Conservation (phyloP, 2,113 vertebrate species). For the Ia io region DNA sequence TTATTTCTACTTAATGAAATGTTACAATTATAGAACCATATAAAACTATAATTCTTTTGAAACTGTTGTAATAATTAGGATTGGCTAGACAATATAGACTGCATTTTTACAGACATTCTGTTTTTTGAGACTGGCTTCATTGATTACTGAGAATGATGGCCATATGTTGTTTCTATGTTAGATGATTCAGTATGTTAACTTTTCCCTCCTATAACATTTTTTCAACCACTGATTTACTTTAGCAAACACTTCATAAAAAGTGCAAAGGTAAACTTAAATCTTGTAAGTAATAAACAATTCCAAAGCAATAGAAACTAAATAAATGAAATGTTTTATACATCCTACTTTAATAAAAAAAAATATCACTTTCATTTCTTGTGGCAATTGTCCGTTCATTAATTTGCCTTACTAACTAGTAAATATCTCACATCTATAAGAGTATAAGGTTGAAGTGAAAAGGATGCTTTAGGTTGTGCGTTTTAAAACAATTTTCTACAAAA, state of each 20-base stretch:
- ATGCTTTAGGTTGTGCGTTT: not conserved
- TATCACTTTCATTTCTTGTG: not conserved
- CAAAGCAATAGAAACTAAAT: conserved; percentile 4
- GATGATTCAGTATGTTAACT: not conserved
- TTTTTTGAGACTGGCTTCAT: not conserved
- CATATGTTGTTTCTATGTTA: not conserved
- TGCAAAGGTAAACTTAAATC: not conserved
- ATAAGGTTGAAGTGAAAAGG: not conserved
- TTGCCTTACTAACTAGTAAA: not conserved
- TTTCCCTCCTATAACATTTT: not conserved
- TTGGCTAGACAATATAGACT: not conserved
- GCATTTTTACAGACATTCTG: not conserved
- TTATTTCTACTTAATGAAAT: conserved; percentile 5
- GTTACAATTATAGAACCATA: not conserved
- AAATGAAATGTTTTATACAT: not conserved
- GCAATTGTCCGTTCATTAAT: not conserved
- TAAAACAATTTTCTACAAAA: not conserved
- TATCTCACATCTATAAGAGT: not conserved
- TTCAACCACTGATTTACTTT: not conserved
- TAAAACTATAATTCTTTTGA: not conserved
- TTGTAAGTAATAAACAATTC: not conserved
- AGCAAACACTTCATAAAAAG: conserved; percentile 1
- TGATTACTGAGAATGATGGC: not conserved
- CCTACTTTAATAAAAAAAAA: not conserved
- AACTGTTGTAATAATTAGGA: not conserved